These are phyloP conservation scores for Ascidia mentula DNA, from an alignment of 23 tunicate species.

Conservation along the genomic window DNA sequence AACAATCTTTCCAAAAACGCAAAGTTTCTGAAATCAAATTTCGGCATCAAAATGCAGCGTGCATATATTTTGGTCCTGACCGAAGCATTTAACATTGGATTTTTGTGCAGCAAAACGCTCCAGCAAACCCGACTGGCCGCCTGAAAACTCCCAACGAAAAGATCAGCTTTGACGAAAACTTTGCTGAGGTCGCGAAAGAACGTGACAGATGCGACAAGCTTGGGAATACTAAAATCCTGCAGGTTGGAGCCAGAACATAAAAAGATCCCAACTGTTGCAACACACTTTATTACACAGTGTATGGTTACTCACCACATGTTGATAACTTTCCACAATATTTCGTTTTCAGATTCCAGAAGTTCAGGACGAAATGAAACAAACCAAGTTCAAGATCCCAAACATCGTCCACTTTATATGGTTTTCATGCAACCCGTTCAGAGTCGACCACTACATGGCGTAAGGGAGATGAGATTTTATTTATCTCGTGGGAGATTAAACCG, in stretches of 20 bases:
- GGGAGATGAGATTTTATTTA: conserved; percentile 7
- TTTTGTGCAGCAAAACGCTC: background rate
- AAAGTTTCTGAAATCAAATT: no score
- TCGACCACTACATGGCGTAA: conserved; percentile 50
- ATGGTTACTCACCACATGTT: no score
- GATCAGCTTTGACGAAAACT: background rate
- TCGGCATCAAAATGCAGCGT: no score
- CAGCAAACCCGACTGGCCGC: background rate
- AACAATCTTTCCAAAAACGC: no score
- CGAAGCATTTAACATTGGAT: no score
- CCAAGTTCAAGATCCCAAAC: conserved; percentile 37
- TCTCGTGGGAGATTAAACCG: background rate
- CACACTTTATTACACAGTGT: no score
- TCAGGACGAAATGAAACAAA: conserved; percentile 8
- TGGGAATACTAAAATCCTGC: background rate
- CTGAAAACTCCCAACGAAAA: background rate
- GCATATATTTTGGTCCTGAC: no score
- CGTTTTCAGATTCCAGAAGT: conserved; percentile 58
- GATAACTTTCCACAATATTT: no score
- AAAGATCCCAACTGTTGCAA: no score
- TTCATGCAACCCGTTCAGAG: conserved; percentile 24
- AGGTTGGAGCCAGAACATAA: background rate
- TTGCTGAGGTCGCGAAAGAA: background rate
- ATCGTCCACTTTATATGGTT: conserved; percentile 79
- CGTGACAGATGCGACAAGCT: background rate